phyloP scores from a whole-genome alignment of 1,140 invertebrate species.

The Drosophila cardini region DNA sequence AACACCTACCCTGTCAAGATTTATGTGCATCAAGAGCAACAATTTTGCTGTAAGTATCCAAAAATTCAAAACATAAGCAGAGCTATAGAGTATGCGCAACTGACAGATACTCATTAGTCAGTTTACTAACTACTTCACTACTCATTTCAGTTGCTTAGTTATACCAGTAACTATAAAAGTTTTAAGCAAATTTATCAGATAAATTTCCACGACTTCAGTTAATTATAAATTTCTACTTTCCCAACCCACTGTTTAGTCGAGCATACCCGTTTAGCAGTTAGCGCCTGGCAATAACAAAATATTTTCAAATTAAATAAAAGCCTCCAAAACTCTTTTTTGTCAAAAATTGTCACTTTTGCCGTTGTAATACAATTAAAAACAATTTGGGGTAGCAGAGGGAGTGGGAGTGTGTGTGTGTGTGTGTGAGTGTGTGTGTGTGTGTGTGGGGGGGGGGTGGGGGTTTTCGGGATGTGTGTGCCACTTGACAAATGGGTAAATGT shows the following conservation, averaged over 20 bases:
- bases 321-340: background rate
- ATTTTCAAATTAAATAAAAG: constrained; percentile 55
- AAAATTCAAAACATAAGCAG: background rate
- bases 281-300: constrained; percentile 6
- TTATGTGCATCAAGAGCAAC: constrained; percentile 63
- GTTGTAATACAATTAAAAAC: constrained; percentile 60
- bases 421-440: no score
- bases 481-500: constrained; percentile 43
- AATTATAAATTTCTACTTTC: background rate
- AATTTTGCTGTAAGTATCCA: constrained; percentile 51
- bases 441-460: no score
- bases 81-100: background rate
- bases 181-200: no score
- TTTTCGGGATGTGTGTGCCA: background rate
- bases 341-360: constrained; percentile 30
- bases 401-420: no score
- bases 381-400: constrained; percentile 19
- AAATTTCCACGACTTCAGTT: no score
- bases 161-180: no score
- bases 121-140: background rate
- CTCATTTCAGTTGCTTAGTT: no score
- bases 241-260: background rate
- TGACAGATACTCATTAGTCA: constrained; percentile 11
- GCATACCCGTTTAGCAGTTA: constrained; percentile 2
- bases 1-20: constrained; percentile 47